Conservation (phyloP, 1,140 invertebrate species). For the Drosophila tani region DNA sequence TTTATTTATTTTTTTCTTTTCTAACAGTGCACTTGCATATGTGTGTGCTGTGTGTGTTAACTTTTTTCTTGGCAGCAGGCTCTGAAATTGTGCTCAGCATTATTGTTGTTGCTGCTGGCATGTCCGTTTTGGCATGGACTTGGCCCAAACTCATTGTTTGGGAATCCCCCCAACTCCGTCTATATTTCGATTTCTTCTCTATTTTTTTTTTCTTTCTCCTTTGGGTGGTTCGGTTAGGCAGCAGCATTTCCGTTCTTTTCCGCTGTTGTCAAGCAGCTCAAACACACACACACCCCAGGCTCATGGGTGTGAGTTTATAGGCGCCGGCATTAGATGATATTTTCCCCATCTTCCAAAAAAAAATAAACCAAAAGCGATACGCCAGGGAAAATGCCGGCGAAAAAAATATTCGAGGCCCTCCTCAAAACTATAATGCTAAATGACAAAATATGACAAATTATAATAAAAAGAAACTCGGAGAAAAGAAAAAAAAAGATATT, state of each 20-base stretch:
- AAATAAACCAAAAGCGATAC: conserved; percentile 40
- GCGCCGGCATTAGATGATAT: conserved; percentile 68
- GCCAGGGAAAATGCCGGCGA: conserved; percentile 34
- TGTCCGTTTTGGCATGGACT: conserved; percentile 81
- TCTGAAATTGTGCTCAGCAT: conserved; percentile 63
- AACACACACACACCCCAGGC: conserved; percentile 41
- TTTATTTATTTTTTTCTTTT: not conserved
- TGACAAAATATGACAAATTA: conserved; percentile 81
- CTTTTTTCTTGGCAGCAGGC: conserved; percentile 66
- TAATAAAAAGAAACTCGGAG: conserved; percentile 44
- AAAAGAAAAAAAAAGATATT: conserved; percentile 15
- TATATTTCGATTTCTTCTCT: conserved; percentile 27
- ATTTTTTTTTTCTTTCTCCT: conserved; percentile 11
- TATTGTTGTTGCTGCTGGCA: conserved; percentile 70
- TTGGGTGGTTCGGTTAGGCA: conserved; percentile 59
- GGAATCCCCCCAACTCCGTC: conserved; percentile 19
- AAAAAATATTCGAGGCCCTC: conserved; percentile 12
- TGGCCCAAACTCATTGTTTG: conserved; percentile 65
- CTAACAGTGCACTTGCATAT: not conserved
- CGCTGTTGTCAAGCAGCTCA: conserved; percentile 76
- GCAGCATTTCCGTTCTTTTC: conserved; percentile 78
- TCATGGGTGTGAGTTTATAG: conserved; percentile 41
- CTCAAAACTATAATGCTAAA: conserved; percentile 74
- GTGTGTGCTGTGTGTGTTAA: conserved; percentile 20
- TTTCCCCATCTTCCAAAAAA: conserved; percentile 6